Conservation (phyloP, 2,888 invertebrate genomes). For the Euspilapteryx auroguttella region DNA sequence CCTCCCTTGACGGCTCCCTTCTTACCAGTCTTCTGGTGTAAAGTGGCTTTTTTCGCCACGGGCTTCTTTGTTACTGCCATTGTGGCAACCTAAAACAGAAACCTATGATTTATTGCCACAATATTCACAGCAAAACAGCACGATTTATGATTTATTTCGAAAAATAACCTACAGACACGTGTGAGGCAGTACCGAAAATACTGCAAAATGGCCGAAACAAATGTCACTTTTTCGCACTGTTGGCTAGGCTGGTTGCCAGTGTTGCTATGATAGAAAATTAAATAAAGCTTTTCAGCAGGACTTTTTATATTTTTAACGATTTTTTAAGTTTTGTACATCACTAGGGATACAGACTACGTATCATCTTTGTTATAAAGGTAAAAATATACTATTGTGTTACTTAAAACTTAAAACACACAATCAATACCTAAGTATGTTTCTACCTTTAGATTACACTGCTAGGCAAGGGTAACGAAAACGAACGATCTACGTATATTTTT, state of each 20-base stretch:
- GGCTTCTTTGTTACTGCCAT: conserved; percentile 54
- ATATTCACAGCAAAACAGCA: conserved; percentile 4
- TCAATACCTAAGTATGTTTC: too few species aligned
- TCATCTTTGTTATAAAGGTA: too few species aligned
- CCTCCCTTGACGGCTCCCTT: conserved; percentile 55
- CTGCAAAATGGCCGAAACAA: conserved; percentile 54
- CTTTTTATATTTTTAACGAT: too few species aligned
- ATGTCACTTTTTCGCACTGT: conserved; percentile 4
- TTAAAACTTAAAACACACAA: too few species aligned
- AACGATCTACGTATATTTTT: too few species aligned
- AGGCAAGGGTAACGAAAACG: too few species aligned
- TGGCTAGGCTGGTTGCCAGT: conserved; percentile 1
- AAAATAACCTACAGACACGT: conserved; percentile 53
- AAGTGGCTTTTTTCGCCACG: conserved; percentile 51
- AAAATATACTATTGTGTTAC: too few species aligned
- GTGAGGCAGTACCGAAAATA: conserved; percentile 44
- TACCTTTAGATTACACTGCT: too few species aligned
- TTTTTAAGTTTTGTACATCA: too few species aligned
- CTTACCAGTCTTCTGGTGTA: conserved; percentile 53
- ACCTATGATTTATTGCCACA: conserved; percentile 1
- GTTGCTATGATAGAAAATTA: background rate
- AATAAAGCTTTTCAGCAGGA: too few species aligned
- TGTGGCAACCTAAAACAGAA: conserved; percentile 31
- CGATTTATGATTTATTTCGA: conserved; percentile 12
- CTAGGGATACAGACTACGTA: too few species aligned